phyloP scores from a whole-genome alignment of 2,888 invertebrate species.

The Tenthredo scrophulariae region DNA sequence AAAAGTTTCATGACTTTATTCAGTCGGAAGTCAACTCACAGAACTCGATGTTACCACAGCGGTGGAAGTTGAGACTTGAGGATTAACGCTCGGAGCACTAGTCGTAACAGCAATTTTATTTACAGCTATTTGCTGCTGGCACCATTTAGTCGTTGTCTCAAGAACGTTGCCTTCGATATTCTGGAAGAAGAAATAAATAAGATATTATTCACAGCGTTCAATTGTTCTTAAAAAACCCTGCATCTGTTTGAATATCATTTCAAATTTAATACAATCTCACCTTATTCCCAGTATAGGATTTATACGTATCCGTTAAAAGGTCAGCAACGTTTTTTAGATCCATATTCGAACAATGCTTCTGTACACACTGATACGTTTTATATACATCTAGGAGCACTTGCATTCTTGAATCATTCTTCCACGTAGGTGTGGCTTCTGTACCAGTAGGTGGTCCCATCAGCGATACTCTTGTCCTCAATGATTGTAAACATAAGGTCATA shows the following conservation, averaged over 20 bases:
- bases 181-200: constrained; percentile 64
- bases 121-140: constrained; percentile 82
- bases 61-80: constrained; percentile 57
- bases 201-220: constrained; percentile 1
- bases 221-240: neutral
- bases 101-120: constrained; percentile 81
- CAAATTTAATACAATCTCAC: constrained; percentile 72
- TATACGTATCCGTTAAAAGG: constrained; percentile 86
- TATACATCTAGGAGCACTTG: constrained; percentile 82
- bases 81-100: constrained; percentile 55
- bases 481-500: constrained; percentile 86
- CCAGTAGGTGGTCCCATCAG: constrained; percentile 71
- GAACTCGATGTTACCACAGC: constrained; percentile 64
- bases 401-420: constrained; percentile 73
- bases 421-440: constrained; percentile 64
- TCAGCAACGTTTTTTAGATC: constrained; percentile 81
- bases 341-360: constrained; percentile 83
- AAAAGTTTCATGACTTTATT: constrained; percentile 59
- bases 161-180: constrained; percentile 83
- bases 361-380: constrained; percentile 85
- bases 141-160: constrained; percentile 86
- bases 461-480: constrained; percentile 83
- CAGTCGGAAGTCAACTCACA: constrained; percentile 58
- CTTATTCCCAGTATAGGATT: constrained; percentile 82
- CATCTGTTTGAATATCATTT: neutral